Conservation (phyloP, 2,113 vertebrate species). For the Thinocorus orbignyianus region DNA sequence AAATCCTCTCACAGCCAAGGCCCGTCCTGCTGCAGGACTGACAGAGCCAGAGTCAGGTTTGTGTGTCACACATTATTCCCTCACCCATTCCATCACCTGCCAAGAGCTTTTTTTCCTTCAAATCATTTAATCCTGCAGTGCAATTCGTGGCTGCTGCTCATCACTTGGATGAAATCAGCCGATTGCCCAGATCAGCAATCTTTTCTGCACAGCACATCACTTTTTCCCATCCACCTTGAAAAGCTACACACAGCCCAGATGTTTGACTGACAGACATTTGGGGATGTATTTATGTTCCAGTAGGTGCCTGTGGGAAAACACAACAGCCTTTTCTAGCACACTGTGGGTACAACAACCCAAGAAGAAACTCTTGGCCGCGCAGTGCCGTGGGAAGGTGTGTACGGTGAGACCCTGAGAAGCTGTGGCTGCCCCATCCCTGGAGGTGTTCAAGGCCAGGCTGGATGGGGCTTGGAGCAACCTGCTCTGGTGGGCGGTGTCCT, state of each 20-base stretch:
- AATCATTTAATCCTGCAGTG: background rate
- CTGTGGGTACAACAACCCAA: background rate
- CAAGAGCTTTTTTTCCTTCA: background rate
- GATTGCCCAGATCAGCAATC: background rate
- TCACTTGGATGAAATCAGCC: background rate
- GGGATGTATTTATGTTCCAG: background rate
- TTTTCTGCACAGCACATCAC: background rate
- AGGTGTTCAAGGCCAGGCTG: too few relatives aligned
- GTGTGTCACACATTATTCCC: accelerated
- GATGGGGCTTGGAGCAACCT: too few relatives aligned
- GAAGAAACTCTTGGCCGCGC: background rate
- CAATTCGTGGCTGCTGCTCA: background rate
- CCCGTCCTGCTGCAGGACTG: background rate
- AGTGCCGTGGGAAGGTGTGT: conserved; percentile 14
- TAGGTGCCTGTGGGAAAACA: background rate
- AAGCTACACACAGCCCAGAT: background rate
- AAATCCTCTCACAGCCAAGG: background rate
- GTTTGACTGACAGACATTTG: background rate
- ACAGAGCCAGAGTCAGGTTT: background rate
- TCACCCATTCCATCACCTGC: background rate
- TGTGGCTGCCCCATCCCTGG: too few relatives aligned
- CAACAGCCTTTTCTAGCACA: background rate
- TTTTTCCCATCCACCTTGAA: background rate
- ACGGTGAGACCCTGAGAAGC: too few relatives aligned
- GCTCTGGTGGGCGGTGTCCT: too few relatives aligned